Evolutionary conservation across 2,797 vertebrate species (phyloP), one percentile per base, ranked within the genome.

Genomic region (Pyrocephalus nanus): DNA sequence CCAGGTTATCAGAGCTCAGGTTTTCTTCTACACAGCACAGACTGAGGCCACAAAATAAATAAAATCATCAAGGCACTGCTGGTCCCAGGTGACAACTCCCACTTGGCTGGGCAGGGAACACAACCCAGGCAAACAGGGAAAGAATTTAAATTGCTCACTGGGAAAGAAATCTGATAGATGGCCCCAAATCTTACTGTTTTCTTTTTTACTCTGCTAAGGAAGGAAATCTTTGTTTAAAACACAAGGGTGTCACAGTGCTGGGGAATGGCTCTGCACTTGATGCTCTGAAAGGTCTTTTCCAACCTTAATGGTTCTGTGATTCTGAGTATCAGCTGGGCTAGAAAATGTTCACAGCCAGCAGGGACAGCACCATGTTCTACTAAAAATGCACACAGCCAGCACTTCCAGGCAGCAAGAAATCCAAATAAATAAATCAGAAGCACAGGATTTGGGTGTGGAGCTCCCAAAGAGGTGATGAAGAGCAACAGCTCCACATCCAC

Each of bases 351-450:
- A 9, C 2, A 21, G 15, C 20, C 60, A 77, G 71, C 42, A 85
- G 42, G 13, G 30, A 23, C 29, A 57, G 38, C 54, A 30, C 32
- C 54, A 26, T 0, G 0, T 17, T 30, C 12, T 36, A 15, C 43
- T 25, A 1, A 2, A 17, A 3, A 10, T 2, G 32, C 54, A 32
- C 43, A 25, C 1, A 29, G 9, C 3, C 60, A 53, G 60, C 14
- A n/a, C 1, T 16, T 2, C 5, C 15, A 3, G 2, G 19, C 40
- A 48, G 22, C 40, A 50, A 50, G 14, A 61, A 64, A 25, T 6
- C 47, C 60, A 12, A 42, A 6, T 1, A n/a, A 74, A n/a, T 1
- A 36, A 40, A 50, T 12, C 18, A 34, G 38, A 82, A 38, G 25
- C n/a, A 3, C 1, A 6, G 42, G 15, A 18, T 34, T 42, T 3